phyloP scores from a whole-genome alignment of 2,797 vertebrate species.

The Pteropus rufus region DNA sequence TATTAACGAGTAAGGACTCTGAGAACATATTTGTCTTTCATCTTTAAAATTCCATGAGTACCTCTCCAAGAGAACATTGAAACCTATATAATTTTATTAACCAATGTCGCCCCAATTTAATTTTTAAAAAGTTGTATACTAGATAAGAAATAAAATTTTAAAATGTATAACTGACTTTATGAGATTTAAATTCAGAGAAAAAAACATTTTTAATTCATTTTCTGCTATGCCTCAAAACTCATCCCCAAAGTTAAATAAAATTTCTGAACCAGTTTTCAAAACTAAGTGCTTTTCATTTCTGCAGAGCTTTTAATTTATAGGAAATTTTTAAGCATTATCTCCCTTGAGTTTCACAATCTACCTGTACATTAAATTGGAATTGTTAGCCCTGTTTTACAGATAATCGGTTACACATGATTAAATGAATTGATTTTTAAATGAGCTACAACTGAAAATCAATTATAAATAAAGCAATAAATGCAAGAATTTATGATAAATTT shows the following conservation, averaged over 20 bases:
- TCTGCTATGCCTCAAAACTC: background rate
- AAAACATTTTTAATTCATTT: background rate
- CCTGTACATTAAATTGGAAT: background rate
- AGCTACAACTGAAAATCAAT: background rate
- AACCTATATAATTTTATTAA: too few species aligned
- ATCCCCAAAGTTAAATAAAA: background rate
- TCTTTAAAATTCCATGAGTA: background rate
- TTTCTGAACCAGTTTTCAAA: background rate
- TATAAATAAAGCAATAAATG: background rate
- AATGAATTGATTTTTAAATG: background rate
- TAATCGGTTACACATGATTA: background rate
- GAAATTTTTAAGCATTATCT: background rate
- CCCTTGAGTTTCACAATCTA: constrained; percentile 3
- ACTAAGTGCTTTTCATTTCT: background rate
- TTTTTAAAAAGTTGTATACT: too few species aligned
- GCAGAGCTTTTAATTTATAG: background rate
- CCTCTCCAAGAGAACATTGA: background rate
- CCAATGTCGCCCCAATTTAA: too few species aligned
- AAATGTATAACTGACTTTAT: background rate
- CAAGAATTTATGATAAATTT: background rate
- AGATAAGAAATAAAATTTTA: background rate
- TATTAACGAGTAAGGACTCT: constrained; percentile 41
- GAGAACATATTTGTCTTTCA: constrained; percentile 23
- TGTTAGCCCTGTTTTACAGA: background rate
- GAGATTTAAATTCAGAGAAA: background rate